Evolutionary conservation across 2,113 vertebrate genomes (phyloP).

Genomic region (Saiga tatarica): DNA sequence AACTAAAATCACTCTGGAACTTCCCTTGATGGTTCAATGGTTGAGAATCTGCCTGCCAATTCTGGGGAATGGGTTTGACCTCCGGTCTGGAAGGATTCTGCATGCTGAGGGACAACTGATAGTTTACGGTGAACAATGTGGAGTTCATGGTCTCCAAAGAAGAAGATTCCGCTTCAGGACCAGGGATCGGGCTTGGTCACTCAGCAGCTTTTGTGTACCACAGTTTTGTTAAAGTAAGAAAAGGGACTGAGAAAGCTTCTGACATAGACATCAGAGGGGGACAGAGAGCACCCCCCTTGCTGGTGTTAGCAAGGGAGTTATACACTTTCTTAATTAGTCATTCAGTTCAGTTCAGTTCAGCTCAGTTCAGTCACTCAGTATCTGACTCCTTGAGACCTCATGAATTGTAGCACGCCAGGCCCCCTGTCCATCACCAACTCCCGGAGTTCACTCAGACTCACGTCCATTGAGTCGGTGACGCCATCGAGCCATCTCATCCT

Average conservation of each 20-base stretch:
- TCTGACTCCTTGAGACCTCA: rapidly evolving
- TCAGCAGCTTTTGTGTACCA: background rate
- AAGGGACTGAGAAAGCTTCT: background rate
- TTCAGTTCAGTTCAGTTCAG: too few species aligned
- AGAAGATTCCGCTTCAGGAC: background rate
- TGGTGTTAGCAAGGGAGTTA: background rate
- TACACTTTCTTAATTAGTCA: background rate
- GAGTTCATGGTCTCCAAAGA: background rate
- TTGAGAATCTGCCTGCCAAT: background rate
- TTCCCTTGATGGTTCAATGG: background rate
- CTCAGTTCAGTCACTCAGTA: too few species aligned
- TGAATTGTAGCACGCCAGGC: too few species aligned
- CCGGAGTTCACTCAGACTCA: too few species aligned
- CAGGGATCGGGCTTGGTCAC: rapidly evolving
- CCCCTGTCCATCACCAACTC: too few species aligned
- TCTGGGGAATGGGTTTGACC: background rate
- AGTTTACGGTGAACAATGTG: rapidly evolving
- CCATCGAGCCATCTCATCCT: too few species aligned
- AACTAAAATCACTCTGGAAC: background rate
- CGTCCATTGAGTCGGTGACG: rapidly evolving
- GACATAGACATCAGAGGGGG: background rate
- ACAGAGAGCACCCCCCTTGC: rapidly evolving
- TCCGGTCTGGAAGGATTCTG: background rate
- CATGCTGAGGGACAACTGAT: rapidly evolving
- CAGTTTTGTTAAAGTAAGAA: background rate